Evolutionary conservation across 2,888 invertebrate genomes (phyloP).

Genomic region (Trissolcus japonicus): DNA sequence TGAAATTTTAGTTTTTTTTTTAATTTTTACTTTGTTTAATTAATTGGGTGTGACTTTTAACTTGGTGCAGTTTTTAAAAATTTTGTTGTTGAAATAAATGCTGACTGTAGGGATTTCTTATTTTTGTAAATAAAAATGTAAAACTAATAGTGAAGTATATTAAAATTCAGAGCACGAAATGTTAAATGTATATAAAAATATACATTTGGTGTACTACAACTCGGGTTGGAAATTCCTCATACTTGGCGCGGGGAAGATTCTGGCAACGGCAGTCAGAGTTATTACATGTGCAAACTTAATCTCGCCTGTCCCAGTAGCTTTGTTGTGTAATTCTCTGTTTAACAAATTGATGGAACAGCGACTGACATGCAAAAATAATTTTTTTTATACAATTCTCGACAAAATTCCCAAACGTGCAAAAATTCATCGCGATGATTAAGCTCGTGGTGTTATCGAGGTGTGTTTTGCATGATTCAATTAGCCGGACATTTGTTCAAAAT

Average conservation of each 20-base stretch:
- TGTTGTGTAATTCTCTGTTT: constrained; percentile 36
- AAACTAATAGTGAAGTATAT: not conserved
- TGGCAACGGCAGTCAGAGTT: constrained; percentile 19
- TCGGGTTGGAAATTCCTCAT: constrained; percentile 12
- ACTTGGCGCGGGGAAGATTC: constrained; percentile 19
- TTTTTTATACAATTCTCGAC: constrained; percentile 4
- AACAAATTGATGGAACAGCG: constrained; percentile 25
- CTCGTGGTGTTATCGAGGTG: not conserved
- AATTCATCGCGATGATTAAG: constrained; percentile 14
- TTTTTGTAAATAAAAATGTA: too few species aligned
- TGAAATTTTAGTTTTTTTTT: too few species aligned
- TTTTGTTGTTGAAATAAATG: too few species aligned
- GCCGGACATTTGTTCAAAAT: constrained; percentile 12
- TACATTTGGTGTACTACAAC: constrained; percentile 9
- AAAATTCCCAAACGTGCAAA: not conserved
- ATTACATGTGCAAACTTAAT: constrained; percentile 51
- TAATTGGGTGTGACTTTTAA: too few species aligned
- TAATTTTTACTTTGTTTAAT: too few species aligned
- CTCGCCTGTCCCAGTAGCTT: constrained; percentile 21
- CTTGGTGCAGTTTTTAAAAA: too few species aligned
- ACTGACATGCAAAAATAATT: constrained; percentile 12
- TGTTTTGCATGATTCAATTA: constrained; percentile 19
- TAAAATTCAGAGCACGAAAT: constrained; percentile 10
- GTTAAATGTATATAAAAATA: constrained; percentile 23
- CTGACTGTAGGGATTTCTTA: too few species aligned